Conservation (phyloP, 2,797 vertebrate genomes). For the Anguilla obscura region DNA sequence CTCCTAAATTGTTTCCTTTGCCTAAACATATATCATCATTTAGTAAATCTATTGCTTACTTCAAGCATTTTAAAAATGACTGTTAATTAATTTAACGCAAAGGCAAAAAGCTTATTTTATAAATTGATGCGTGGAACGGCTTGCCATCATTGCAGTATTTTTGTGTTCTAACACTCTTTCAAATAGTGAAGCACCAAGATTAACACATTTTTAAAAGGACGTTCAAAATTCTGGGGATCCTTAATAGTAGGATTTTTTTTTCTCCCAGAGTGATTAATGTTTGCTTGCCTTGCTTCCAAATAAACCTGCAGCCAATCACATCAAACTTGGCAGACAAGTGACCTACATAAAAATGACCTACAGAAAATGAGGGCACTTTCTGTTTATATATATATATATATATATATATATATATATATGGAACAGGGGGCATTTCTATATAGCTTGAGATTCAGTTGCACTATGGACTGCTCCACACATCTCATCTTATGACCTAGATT, state of each 20-base stretch:
- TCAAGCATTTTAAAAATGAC: not conserved
- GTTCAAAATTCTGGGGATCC: not conserved
- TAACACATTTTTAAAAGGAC: not conserved
- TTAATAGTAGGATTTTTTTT: not conserved
- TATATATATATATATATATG: no score
- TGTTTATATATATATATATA: not conserved
- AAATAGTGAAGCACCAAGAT: not conserved
- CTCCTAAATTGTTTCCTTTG: not conserved
- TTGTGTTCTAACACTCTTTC: not conserved
- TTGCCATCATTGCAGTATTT: not conserved
- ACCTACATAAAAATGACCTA: slow-evolving; percentile 6
- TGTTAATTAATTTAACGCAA: not conserved
- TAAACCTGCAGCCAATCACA: not conserved
- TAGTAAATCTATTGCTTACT: not conserved
- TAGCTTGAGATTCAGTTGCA: not conserved
- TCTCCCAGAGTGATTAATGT: not conserved
- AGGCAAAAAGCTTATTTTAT: not conserved
- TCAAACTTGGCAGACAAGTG: not conserved
- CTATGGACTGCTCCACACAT: not conserved
- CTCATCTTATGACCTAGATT: not conserved
- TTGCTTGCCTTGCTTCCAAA: not conserved
- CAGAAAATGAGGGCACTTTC: no score
- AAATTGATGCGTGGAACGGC: not conserved
- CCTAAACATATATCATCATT: not conserved
- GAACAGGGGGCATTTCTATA: not conserved